Evolutionary conservation across 2,113 vertebrate genomes (phyloP), one percentile per base, ranked within the genome.

Genomic region (Rissa tridactyla): DNA sequence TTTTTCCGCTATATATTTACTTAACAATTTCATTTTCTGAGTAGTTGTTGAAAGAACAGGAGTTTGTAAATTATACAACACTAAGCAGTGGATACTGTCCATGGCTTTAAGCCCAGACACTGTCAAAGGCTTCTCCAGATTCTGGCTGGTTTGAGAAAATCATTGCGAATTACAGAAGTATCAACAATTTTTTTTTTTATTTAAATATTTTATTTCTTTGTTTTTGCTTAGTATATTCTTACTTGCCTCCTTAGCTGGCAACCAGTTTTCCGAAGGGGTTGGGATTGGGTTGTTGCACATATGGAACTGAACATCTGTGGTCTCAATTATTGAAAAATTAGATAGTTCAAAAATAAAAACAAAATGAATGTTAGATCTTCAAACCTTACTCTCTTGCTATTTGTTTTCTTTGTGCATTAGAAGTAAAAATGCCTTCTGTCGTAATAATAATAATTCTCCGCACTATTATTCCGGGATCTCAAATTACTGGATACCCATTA

Each of bases 11-110:
- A 82, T 95, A 54, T 97, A 96, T 98, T 98, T 98, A 97, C 95
- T 97, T 97, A 98, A 96, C 96, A 97, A 95, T 91, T 97, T 97
- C 78, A 83, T 97, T 98, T 94, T 96, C 96, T 94, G 95, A 98
- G 95, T 82, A 98, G 95, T 86, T 98, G 97, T 93, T 97, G 98
- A 98, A 98, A 98, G 98, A 98, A 97, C 88, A 96, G 95, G 98
- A 98, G 97, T 98, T 98, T 97, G 97, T 98, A 98, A 98, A 98
- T 98, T 98, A 97, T 97, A 97, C 96, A 97, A 88, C 82, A 85
- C 95, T 96, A 88, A 97, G 93, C 95, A 92, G 95, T 97, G 90
- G 86, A 98, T 97, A 91, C 96, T 95, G 84, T 97, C 95, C 82
- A 81, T 98, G 98, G 97, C 98, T 97, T 94, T 91, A 85, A 95